phyloP scores from a whole-genome alignment of 2,888 invertebrate species.

The Chaitophorus viminalis region DNA sequence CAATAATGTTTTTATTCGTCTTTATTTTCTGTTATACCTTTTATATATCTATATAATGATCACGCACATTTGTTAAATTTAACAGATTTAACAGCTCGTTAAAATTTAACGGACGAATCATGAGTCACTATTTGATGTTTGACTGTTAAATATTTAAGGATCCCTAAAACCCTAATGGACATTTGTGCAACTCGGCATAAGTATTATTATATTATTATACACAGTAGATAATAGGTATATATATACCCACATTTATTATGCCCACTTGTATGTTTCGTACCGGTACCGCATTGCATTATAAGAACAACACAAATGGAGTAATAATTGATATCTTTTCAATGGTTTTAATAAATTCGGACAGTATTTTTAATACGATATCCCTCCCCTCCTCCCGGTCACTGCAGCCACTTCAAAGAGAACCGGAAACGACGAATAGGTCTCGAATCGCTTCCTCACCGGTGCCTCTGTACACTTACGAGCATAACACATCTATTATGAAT shows the following conservation, averaged over 20 bases:
- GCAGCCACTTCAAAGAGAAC: not conserved
- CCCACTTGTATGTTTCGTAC: not conserved
- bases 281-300: not conserved
- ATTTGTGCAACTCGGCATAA: not conserved
- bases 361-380: not conserved
- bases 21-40: not conserved
- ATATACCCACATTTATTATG: not conserved
- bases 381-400: too few relatives aligned
- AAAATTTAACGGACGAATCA: not conserved
- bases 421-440: not conserved
- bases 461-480: not conserved
- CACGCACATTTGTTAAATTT: not conserved
- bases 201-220: not conserved
- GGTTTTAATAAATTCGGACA: not conserved
- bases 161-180: not conserved
- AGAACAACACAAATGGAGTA: not conserved
- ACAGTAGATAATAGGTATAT: too few relatives aligned
- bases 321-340: not conserved
- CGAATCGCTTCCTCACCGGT: not conserved
- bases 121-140: not conserved
- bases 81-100: not conserved
- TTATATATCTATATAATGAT: not conserved
- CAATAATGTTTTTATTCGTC: not conserved
- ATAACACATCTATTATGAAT: not conserved
- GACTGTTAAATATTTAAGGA: slow-evolving; percentile 11